Percentiles rank a stretch among this genome's conserved stretches.
Conservation (phyloP, 1,140 invertebrate genomes). For the Cotesia glomerata region DNA sequence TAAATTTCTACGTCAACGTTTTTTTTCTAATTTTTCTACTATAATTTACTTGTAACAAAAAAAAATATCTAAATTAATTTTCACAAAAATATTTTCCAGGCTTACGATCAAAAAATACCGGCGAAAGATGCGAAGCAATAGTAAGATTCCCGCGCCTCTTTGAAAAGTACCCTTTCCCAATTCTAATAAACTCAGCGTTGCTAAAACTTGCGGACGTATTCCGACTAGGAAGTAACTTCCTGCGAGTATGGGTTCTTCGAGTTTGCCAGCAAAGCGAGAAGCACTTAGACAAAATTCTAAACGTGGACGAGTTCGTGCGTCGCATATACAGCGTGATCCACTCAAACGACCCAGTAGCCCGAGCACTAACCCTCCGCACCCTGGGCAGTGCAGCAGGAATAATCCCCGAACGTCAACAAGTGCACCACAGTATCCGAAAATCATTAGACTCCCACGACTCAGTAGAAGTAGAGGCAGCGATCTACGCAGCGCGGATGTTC, state of each 20-base stretch:
- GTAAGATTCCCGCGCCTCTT: slow-evolving; percentile 92
- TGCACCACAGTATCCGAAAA: slow-evolving; percentile 91
- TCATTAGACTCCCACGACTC: slow-evolving; percentile 94
- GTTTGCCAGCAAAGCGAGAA: slow-evolving; percentile 96
- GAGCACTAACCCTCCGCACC: slow-evolving; percentile 87
- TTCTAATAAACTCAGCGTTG: slow-evolving; percentile 95
- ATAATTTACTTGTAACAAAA: too few species aligned
- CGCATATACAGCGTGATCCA: slow-evolving; percentile 95
- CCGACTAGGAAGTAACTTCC: slow-evolving; percentile 88
- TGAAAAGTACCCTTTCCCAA: slow-evolving; percentile 97
- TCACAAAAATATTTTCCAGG: slow-evolving; percentile 64
- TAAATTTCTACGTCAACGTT: too few species aligned
- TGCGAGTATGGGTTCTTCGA: slow-evolving; percentile 89
- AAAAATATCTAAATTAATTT: background rate
- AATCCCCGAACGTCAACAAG: slow-evolving; percentile 91
- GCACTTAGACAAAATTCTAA: slow-evolving; percentile 95
- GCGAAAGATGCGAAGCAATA: slow-evolving; percentile 96
- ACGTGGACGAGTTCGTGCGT: slow-evolving; percentile 93
- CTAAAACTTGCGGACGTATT: slow-evolving; percentile 95
- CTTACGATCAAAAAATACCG: slow-evolving; percentile 84
- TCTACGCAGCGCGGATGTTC: slow-evolving; percentile 93
- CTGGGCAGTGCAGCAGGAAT: slow-evolving; percentile 91
- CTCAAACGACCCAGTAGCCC: slow-evolving; percentile 94
- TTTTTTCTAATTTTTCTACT: too few species aligned
- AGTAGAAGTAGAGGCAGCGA: slow-evolving; percentile 94